phyloP scores from a whole-genome alignment of 2,888 invertebrate genomes.

The Heliconius ethilla region DNA sequence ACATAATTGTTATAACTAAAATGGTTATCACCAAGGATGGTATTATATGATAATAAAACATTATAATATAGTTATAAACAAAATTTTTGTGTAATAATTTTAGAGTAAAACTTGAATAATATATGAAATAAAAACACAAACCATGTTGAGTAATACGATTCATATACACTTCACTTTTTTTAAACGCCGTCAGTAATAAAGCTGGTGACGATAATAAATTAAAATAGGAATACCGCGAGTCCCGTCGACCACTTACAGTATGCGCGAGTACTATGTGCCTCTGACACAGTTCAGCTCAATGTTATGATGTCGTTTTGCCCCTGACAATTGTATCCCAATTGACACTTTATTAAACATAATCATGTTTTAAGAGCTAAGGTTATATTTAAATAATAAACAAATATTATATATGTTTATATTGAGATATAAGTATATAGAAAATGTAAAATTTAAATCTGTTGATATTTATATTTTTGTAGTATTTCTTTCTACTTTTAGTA shows the following conservation, averaged over 20 bases:
- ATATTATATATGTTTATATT: not conserved
- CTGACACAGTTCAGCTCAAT: slow-evolving; percentile 43
- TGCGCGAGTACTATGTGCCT: slow-evolving; percentile 46
- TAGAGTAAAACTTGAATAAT: not conserved
- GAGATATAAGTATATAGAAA: not conserved
- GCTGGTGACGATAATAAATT: slow-evolving; percentile 29
- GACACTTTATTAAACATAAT: slow-evolving; percentile 42
- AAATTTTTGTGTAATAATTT: not conserved
- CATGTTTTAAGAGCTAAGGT: slow-evolving; percentile 36
- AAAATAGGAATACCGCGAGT: slow-evolving; percentile 35
- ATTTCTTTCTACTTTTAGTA: too few species aligned
- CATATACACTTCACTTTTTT: slow-evolving; percentile 38
- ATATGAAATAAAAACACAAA: slow-evolving; percentile 34
- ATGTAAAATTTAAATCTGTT: too few species aligned
- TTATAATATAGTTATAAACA: not conserved
- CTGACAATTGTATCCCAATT: slow-evolving; percentile 61
- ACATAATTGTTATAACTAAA: not conserved
- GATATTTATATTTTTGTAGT: too few species aligned
- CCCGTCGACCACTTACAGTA: slow-evolving; percentile 36
- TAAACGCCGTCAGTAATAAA: slow-evolving; percentile 10
- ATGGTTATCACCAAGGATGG: too few species aligned
- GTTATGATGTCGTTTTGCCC: slow-evolving; percentile 51
- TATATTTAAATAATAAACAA: slow-evolving; percentile 25
- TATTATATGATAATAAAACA: not conserved
- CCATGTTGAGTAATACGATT: slow-evolving; percentile 36